Percentiles rank a stretch among this genome's conserved stretches.
These are phyloP conservation scores for Littorina saxatilis DNA, from an alignment of 1,140 invertebrate species.

Conservation along the genomic window DNA sequence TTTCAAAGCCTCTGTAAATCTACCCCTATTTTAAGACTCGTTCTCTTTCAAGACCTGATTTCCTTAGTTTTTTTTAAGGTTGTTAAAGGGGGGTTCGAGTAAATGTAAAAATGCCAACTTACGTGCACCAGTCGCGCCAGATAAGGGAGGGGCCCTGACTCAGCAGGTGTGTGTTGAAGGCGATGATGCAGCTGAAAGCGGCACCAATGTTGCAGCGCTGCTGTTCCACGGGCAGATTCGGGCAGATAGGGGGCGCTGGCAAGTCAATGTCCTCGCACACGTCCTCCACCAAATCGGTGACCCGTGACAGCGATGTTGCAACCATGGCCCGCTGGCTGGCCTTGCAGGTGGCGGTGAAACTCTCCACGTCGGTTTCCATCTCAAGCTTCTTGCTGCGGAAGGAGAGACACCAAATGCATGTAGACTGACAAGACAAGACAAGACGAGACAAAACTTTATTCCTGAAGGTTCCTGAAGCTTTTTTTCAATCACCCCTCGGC, in stretches of 20 bases:
- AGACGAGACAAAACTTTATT: too few species aligned
- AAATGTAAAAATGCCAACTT: constrained; percentile 15
- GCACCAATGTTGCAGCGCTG: constrained; percentile 27
- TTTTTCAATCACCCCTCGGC: too few species aligned
- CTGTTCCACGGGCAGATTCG: constrained; percentile 21
- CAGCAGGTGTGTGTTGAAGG: constrained; percentile 37
- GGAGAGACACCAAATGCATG: not conserved
- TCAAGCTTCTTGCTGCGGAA: not conserved
- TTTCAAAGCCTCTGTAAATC: too few species aligned
- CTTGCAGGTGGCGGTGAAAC: not conserved
- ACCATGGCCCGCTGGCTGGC: not conserved
- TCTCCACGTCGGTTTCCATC: not conserved
- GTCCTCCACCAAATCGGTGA: not conserved
- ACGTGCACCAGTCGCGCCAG: constrained; percentile 40
- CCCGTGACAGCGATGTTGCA: not conserved
- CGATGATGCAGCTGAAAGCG: constrained; percentile 25
- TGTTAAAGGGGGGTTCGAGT: not conserved
- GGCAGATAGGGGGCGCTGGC: constrained; percentile 38
- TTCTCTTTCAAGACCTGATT: too few species aligned
- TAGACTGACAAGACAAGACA: not conserved
- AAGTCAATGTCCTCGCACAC: constrained; percentile 34
- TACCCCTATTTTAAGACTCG: too few species aligned
- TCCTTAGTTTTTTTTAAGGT: too few species aligned
- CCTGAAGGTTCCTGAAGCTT: too few species aligned
- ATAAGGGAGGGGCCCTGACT: constrained; percentile 31